phyloP scores from a whole-genome alignment of 2,888 invertebrate genomes.

The Cataglyphis albicans region DNA sequence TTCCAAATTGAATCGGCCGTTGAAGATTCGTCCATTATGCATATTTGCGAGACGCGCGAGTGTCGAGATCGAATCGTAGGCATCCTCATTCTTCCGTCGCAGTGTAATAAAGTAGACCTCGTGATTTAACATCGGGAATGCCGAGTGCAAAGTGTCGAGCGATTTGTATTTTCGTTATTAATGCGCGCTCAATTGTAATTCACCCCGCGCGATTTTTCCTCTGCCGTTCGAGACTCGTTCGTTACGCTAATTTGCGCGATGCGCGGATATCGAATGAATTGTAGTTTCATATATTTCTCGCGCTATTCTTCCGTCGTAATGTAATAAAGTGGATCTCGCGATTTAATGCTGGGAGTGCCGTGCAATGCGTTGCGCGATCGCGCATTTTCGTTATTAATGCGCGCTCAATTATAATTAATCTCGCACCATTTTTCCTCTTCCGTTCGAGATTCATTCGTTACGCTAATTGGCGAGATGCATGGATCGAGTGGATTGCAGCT shows the following conservation, averaged over 20 bases:
- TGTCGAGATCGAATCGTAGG: neutral
- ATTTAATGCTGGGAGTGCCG: neutral
- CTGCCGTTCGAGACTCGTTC: neutral
- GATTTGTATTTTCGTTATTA: neutral
- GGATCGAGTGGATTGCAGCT: neutral
- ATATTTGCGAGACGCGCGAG: neutral
- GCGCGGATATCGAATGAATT: neutral
- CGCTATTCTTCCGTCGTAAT: neutral
- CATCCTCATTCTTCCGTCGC: neutral
- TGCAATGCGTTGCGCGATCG: neutral
- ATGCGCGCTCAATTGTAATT: neutral
- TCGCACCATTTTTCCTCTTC: too few relatives aligned
- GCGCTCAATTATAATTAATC: neutral
- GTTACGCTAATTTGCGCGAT: neutral
- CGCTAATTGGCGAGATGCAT: neutral
- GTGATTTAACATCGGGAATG: neutral
- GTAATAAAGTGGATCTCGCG: neutral
- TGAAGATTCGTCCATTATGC: neutral
- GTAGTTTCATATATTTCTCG: neutral
- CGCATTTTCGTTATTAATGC: slow-evolving; percentile 4
- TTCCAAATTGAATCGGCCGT: neutral
- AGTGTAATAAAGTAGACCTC: neutral
- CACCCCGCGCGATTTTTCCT: neutral
- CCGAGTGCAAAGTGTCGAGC: neutral
- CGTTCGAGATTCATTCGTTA: neutral